Base-by-base conservation (phyloP, 2,888 invertebrate genomes). In the Noctua janthina region DNA sequence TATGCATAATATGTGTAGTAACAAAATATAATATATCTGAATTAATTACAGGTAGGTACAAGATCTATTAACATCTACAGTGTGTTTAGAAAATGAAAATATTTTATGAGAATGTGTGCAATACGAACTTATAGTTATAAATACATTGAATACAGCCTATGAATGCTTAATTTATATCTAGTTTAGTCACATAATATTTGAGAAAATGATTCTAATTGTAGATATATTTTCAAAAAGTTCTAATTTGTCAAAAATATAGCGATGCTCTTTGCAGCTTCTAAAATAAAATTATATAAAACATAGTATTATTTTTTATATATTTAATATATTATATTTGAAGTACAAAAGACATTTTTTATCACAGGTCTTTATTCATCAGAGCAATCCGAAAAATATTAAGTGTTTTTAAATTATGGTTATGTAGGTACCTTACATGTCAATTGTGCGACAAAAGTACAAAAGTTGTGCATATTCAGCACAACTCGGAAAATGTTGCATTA, bases 21-120 rank as follows among this genome's bases (percentile, higher is more conserved):
- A 85, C 73, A 85, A 82, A 85, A 88, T 81, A 79, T 73, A 70
- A 78, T 85, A 79, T 83, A 66, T 66, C 79, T 85, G 59, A 80
- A 77, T 78, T 76, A 1, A 71, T 82, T 78, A 79, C 86, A 88
- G 88, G 88, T 88, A 88, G 88, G 88, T 88, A 89, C 89, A 83
- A 71, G 74, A 83, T 84, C 70, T 86, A 76, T 70, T 72, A 71
- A 76, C 59, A 76, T 46, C 69, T 78, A 70, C 43, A 67, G 2
- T 79, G 59, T 79, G 72, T 74, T 74, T 75, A 72, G 59, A 77
- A 77, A 76, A 76, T 62, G 51, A 80, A 49, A 73, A 10, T 67
- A 66, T 13, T 29, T 71, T 75, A 39, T 68, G 46, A 62, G 5
- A 83, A 68, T 78, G 56, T 86, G 64, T 77, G 74, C 70, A 49